Evolutionary conservation across 2,113 vertebrate genomes (phyloP).

Genomic region (Phocoena phocoena): DNA sequence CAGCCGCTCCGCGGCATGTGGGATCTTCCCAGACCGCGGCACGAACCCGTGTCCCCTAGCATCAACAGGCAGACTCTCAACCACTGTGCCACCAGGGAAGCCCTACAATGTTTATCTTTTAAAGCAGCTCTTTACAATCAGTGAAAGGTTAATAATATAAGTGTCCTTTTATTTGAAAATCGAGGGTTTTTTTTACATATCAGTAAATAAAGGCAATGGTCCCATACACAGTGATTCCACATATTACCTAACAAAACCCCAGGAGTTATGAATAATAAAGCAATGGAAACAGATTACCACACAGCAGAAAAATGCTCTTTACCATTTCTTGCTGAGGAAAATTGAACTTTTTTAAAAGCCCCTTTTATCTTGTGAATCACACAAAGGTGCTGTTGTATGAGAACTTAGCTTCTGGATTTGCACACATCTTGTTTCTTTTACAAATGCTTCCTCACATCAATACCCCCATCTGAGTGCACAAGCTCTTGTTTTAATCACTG

Average conservation of each 20-base stretch:
- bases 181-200: neutral
- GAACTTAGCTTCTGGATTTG: slow-evolving; percentile 50
- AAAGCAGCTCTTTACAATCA: slow-evolving; percentile 48
- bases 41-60: too few relatives aligned
- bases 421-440: slow-evolving; percentile 66
- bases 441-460: slow-evolving; percentile 43
- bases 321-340: slow-evolving; percentile 70
- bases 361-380: slow-evolving; percentile 64
- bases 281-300: slow-evolving; percentile 80
- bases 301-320: slow-evolving; percentile 73
- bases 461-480: neutral
- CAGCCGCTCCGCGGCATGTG: too few relatives aligned
- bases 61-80: too few relatives aligned
- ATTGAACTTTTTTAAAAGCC: slow-evolving; percentile 17
- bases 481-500: slow-evolving; percentile 33
- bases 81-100: too few relatives aligned
- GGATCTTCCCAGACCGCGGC: too few relatives aligned
- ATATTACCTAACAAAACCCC: slow-evolving; percentile 57
- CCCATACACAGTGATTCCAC: slow-evolving; percentile 67
- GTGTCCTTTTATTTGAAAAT: slow-evolving; percentile 17
- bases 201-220: slow-evolving; percentile 55
- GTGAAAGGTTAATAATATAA: neutral
- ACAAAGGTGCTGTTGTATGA: slow-evolving; percentile 66
- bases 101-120: slow-evolving; percentile 23
- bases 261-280: slow-evolving; percentile 69